Conservation (phyloP, 2,888 invertebrate species). For the Drosophila mulleri region DNA sequence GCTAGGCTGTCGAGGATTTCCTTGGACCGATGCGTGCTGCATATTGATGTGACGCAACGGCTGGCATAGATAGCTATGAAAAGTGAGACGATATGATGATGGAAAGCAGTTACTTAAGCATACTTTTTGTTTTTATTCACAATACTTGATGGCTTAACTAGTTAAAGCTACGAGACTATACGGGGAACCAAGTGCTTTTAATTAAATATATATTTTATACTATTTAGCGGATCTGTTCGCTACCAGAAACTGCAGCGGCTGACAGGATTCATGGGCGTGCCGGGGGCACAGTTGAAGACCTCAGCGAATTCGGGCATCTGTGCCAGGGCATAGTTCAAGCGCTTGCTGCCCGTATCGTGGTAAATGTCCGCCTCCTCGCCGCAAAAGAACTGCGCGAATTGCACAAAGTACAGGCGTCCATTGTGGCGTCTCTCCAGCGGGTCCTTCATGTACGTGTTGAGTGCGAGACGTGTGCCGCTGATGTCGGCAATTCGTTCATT, state of each 20-base stretch:
- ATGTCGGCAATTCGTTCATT: slow-evolving; percentile 78
- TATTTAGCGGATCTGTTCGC: slow-evolving; percentile 5
- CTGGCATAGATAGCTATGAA: slow-evolving; percentile 6
- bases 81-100: background rate
- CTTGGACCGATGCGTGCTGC: slow-evolving; percentile 47
- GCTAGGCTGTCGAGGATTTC: slow-evolving; percentile 51
- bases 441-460: slow-evolving; percentile 68
- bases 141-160: slow-evolving; percentile 65
- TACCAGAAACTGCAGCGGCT: slow-evolving; percentile 76
- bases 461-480: slow-evolving; percentile 76
- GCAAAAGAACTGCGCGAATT: slow-evolving; percentile 82
- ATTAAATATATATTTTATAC: background rate
- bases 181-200: slow-evolving; percentile 1
- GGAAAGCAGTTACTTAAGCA: slow-evolving; percentile 44
- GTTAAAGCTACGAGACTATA: slow-evolving; percentile 52
- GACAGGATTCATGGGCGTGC: slow-evolving; percentile 69
- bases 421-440: slow-evolving; percentile 48
- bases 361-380: slow-evolving; percentile 67
- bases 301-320: slow-evolving; percentile 78
- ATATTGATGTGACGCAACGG: slow-evolving; percentile 45
- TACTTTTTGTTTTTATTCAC: slow-evolving; percentile 59
- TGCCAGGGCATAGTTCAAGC: slow-evolving; percentile 74
- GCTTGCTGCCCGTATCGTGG: slow-evolving; percentile 74
- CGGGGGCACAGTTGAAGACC: slow-evolving; percentile 63
- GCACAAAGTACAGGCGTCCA: slow-evolving; percentile 74